A percentile compares a stretch with the other conserved stretches of the same genome.
phyloP scores from a whole-genome alignment of 2,888 invertebrate genomes.

The Muschampia plurimacula region DNA sequence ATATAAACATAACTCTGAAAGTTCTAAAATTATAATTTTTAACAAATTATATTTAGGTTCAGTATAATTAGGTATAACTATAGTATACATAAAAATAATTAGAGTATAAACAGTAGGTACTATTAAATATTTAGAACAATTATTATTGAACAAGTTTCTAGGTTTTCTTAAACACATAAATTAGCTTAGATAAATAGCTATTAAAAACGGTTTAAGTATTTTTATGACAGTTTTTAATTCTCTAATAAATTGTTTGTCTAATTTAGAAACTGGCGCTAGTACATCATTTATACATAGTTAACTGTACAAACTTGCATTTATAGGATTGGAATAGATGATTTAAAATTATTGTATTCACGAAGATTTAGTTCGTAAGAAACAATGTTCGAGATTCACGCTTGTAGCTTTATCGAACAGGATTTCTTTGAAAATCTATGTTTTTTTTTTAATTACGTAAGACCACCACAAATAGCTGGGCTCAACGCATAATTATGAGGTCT shows the following conservation, averaged over 20 bases:
- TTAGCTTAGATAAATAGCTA: conserved; percentile 65
- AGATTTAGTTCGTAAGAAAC: conserved; percentile 41
- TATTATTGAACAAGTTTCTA: conserved; percentile 80
- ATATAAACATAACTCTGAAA: conserved; percentile 65
- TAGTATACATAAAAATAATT: conserved; percentile 52
- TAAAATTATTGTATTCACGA: conserved; percentile 57
- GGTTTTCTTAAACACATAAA: conserved; percentile 57
- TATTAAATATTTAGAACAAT: conserved; percentile 76
- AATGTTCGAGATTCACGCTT: conserved; percentile 35
- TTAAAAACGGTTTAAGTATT: conserved; percentile 52
- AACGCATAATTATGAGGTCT: conserved; percentile 64
- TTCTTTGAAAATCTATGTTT: conserved; percentile 36
- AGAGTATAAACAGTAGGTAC: conserved; percentile 61
- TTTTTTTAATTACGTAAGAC: conserved; percentile 56
- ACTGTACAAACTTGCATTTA: conserved; percentile 64
- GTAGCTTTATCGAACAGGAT: conserved; percentile 36
- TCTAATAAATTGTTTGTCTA: conserved; percentile 51
- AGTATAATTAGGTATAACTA: conserved; percentile 55
- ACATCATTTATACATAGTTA: conserved; percentile 44
- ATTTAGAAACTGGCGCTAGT: conserved; percentile 40
- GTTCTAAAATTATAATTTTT: conserved; percentile 70
- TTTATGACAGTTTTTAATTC: conserved; percentile 56
- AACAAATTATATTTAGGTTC: conserved; percentile 68
- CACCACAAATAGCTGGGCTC: conserved; percentile 76
- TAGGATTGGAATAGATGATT: conserved; percentile 39